Evolutionary conservation across 1,140 invertebrate genomes (phyloP).

Genomic region (Leptopilina boulardi): DNA sequence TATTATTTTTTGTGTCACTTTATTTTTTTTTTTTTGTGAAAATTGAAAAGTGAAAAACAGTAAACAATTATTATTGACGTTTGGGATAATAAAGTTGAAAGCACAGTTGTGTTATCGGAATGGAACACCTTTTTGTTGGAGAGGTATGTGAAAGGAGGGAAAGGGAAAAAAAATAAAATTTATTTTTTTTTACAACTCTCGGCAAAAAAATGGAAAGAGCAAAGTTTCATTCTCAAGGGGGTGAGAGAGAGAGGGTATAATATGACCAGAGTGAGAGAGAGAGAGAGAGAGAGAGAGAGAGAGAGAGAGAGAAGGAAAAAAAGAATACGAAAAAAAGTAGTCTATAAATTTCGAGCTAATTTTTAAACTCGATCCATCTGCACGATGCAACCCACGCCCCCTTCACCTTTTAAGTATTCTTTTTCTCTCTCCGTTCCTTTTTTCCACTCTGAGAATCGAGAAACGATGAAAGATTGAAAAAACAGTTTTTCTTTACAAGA

Average conservation of each 20-base stretch:
- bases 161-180: neutral
- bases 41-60: neutral
- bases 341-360: slow-evolving; percentile 12
- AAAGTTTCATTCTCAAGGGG: neutral
- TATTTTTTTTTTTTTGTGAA: too few species aligned
- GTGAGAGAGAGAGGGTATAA: too few species aligned
- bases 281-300: too few species aligned
- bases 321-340: neutral
- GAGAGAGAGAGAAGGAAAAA: too few species aligned
- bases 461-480: neutral
- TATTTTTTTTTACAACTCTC: neutral
- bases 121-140: neutral
- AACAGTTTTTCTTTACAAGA: slow-evolving; percentile 5
- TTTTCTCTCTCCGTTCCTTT: neutral
- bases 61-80: slow-evolving; percentile 1
- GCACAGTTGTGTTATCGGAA: slow-evolving; percentile 8
- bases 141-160: neutral
- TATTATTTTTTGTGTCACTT: too few species aligned
- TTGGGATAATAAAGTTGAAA: slow-evolving; percentile 17
- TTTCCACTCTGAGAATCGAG: neutral
- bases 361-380: slow-evolving; percentile 14
- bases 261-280: too few species aligned
- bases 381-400: neutral
- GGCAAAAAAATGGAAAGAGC: slow-evolving; percentile 8
- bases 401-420: neutral